Conservation (phyloP, 2,797 vertebrate genomes). For the Picus viridis region DNA sequence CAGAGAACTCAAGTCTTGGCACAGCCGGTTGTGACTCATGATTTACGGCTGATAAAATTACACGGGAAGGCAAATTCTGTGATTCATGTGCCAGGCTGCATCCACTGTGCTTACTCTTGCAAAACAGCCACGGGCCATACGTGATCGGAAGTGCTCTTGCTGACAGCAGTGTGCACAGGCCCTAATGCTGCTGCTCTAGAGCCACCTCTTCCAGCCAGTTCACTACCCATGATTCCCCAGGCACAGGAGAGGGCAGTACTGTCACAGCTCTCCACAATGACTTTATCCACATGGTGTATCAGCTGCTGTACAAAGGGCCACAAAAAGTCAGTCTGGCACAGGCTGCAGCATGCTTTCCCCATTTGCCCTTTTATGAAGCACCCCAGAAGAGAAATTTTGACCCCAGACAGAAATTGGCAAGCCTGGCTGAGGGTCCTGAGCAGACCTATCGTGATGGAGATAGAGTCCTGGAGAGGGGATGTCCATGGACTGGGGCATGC, state of each 20-base stretch:
- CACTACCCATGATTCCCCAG: neutral
- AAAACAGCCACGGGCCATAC: accelerated
- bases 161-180: accelerated
- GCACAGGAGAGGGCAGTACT: neutral
- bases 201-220: neutral
- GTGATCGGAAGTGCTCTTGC: accelerated
- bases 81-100: neutral
- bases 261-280: neutral
- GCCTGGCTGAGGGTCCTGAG: neutral
- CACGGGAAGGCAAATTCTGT: neutral
- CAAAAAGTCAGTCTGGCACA: neutral
- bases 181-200: neutral
- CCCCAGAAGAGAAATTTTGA: neutral
- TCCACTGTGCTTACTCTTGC: neutral
- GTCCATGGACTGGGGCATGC: neutral
- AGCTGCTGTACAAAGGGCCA: neutral
- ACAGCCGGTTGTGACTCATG: neutral
- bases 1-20: neutral
- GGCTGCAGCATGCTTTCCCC: neutral
- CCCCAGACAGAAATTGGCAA: neutral
- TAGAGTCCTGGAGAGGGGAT: neutral
- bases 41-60: neutral
- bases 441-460: neutral
- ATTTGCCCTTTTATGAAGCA: neutral
- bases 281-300: neutral